Conservation (phyloP, 2,888 invertebrate species). For the Lapara coniferarum region DNA sequence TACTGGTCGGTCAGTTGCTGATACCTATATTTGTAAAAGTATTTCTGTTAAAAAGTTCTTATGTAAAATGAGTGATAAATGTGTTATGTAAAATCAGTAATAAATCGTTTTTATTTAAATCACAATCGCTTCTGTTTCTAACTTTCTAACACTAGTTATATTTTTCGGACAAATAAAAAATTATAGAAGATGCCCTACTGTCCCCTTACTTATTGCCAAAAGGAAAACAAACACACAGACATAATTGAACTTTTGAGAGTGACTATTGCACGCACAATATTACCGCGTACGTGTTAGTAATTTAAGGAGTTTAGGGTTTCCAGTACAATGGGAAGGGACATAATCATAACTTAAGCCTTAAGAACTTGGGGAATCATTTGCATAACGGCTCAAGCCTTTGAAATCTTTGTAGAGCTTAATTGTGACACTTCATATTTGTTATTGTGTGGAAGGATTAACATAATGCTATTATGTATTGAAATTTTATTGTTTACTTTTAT, state of each 20-base stretch:
- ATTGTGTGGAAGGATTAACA: not conserved
- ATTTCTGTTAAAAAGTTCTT: too few relatives aligned
- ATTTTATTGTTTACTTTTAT: not conserved
- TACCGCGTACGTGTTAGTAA: slow-evolving; percentile 21
- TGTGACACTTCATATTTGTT: slow-evolving; percentile 2
- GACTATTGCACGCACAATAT: slow-evolving; percentile 26
- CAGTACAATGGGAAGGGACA: slow-evolving; percentile 31
- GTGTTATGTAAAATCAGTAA: too few relatives aligned
- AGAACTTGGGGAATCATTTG: slow-evolving; percentile 39
- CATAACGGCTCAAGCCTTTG: slow-evolving; percentile 34
- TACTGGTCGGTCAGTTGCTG: too few relatives aligned
- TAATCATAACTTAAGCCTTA: slow-evolving; percentile 49
- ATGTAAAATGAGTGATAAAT: too few relatives aligned
- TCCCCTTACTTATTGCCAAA: not conserved
- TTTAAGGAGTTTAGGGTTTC: slow-evolving; percentile 25
- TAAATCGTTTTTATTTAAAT: too few relatives aligned
- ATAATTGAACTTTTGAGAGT: slow-evolving; percentile 24
- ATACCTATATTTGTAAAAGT: too few relatives aligned
- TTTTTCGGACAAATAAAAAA: not conserved
- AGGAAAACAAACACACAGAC: slow-evolving; percentile 37
- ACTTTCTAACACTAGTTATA: too few relatives aligned
- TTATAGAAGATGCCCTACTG: not conserved
- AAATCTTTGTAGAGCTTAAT: slow-evolving; percentile 30
- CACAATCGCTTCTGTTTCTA: too few relatives aligned
- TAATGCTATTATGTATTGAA: not conserved